Base-by-base conservation (phyloP, 2,113 vertebrate genomes). In the Limnothrissa miodon region DNA sequence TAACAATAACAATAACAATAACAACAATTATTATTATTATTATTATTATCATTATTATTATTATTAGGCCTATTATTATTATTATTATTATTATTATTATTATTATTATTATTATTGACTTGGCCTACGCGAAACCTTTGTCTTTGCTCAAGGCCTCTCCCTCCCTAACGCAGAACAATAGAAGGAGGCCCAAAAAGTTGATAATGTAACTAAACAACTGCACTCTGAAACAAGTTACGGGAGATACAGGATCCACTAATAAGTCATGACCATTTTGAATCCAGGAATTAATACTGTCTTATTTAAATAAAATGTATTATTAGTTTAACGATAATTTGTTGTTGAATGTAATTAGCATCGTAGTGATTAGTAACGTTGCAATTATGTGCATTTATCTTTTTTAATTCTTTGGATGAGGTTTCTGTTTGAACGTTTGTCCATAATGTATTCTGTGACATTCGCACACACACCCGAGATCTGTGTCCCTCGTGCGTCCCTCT, bases 1-100 rank as follows among this genome's bases (percentile, higher is more conserved):
- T n/a, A n/a, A n/a, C n/a, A n/a, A n/a, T n/a, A n/a, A n/a, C n/a
- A n/a, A n/a, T n/a, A n/a, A n/a, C n/a, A n/a, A n/a, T n/a, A n/a
- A n/a, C n/a, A n/a, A n/a, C n/a, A n/a, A n/a, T n/a, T n/a, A n/a
- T n/a, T n/a, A n/a, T n/a, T n/a, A n/a, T n/a, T n/a, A n/a, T n/a
- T n/a, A n/a, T n/a, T n/a, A n/a, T n/a, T n/a, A n/a, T n/a, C 46
- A 80, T 48, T 48, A 80, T 48, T 80, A 80, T 48, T 48, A 80
- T 29, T 48, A 46, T 53, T 53, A n/a, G n/a, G n/a, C n/a, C n/a
- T n/a, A 51, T 36, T 81, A 51, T 53, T 53, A 81, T 36, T 39
- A 33, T 53, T 39, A 81, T 7, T 36, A 39, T 29, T 53, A 33
- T 10, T 81, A 81, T 53, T 81, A 36, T 53, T 23, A 70, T 70